Base-by-base conservation (phyloP, 2,113 vertebrate genomes). In the Spea bombifrons region DNA sequence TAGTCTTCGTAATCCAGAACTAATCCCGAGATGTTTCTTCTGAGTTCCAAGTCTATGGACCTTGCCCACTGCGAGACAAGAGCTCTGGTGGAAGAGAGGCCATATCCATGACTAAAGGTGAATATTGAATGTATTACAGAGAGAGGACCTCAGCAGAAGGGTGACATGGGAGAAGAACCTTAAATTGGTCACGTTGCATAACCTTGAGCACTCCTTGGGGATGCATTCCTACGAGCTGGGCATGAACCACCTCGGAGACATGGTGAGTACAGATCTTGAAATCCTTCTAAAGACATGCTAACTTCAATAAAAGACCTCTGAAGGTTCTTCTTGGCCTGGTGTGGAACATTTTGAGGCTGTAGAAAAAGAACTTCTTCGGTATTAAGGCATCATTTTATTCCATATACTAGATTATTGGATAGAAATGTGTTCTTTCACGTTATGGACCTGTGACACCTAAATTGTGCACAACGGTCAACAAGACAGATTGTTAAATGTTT, bases 221-320 rank as follows among this genome's bases (percentile, higher is more conserved):
- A 72, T 80, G 5, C 83, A 84, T 46, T 73, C 77, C 1, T 84
- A 73, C 66, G 69, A 70, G 2, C 52, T 84, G 70, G 83, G 46
- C 8, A 82, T 84, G 65, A 84, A 84, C 70, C 76, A 80, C 7
- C 75, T 84, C 46, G 81, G 57, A 53, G 83, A 84, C 52, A 53
- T 81, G 83, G 83, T 84, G 57, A 12, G 75, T 30, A 30, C 30
- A 1, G 30, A 30, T 30, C 30, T 30, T 30, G 30, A 30, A 30
- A 30, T 30, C 30, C 30, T 30, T 30, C 30, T 30, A 30, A 30
- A 30, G 30, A 30, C 30, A 30, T 2, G 30, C 30, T 30, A 30
- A 30, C 30, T 30, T 30, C 30, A 30, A 30, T 30, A 30, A 30
- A 30, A 30, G n/a, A n/a, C n/a, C n/a, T n/a, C n/a, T n/a, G n/a